phyloP scores from a whole-genome alignment of 1,140 invertebrate genomes.

The Proales similis region DNA sequence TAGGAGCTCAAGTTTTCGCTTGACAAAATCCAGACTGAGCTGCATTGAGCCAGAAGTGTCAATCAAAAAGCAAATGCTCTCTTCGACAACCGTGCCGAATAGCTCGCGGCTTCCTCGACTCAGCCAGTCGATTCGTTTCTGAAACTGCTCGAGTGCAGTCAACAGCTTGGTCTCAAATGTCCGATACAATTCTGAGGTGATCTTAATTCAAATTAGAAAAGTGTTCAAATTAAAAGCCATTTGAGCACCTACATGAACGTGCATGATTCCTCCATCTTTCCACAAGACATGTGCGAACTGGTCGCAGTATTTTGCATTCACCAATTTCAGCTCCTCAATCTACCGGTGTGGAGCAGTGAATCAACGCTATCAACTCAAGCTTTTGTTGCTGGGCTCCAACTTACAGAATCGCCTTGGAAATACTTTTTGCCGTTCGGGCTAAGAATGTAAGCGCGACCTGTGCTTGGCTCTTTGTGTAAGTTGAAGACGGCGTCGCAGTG shows the following conservation, averaged over 20 bases:
- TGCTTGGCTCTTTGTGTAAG: slow-evolving; percentile 41
- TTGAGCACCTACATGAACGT: slow-evolving; percentile 52
- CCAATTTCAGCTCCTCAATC: slow-evolving; percentile 38
- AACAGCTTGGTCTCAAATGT: slow-evolving; percentile 47
- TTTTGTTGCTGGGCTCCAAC: background rate
- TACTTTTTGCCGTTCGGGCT: background rate
- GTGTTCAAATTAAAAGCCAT: too few relatives aligned
- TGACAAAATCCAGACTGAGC: slow-evolving; percentile 49
- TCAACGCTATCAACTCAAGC: background rate
- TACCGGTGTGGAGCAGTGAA: slow-evolving; percentile 9
- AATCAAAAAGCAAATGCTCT: slow-evolving; percentile 51
- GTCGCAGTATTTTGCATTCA: slow-evolving; percentile 53
- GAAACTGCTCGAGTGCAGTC: slow-evolving; percentile 38
- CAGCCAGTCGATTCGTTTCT: slow-evolving; percentile 45
- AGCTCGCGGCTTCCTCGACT: slow-evolving; percentile 50
- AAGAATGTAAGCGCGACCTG: background rate
- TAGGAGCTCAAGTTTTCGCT: slow-evolving; percentile 49
- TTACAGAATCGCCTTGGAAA: slow-evolving; percentile 24
- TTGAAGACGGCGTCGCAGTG: slow-evolving; percentile 51
- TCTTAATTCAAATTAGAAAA: too few relatives aligned
- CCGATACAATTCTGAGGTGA: slow-evolving; percentile 39
- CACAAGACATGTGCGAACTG: slow-evolving; percentile 50
- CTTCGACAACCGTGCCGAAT: slow-evolving; percentile 53
- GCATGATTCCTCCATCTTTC: slow-evolving; percentile 50
- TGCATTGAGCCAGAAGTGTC: slow-evolving; percentile 52